Base-by-base conservation (phyloP, 2,888 invertebrate species). In the Agriopis aurantiaria region DNA sequence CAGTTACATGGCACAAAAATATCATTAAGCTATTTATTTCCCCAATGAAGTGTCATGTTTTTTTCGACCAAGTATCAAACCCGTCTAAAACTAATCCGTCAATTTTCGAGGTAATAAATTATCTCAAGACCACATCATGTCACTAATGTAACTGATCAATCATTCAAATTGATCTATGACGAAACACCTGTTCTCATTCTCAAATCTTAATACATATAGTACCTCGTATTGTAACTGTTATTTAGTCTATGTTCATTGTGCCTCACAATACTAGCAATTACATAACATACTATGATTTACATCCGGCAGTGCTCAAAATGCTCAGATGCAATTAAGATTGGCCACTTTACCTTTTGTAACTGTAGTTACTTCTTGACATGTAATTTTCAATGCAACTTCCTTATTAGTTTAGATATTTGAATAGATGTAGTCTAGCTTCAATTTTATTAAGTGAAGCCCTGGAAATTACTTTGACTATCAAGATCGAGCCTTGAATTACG, bases 101-200 rank as follows among this genome's bases (percentile, higher is more conserved):
- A 70, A 55, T 48, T 52, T 69, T 57, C 48, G 51, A 58, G 14
- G 53, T 59, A 55, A 75, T 73, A 67, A 72, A 75, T 72, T 71
- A 71, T 40, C 60, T 75, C 65, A 69, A 58, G 41, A 73, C 65
- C 68, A 69, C 67, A 72, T 69, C 68, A 73, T 68, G 73, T 68
- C 65, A 65, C 6, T 68, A 69, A 68, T 66, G 69, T 66, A 65
- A 69, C 71, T 66, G 70, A 77, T 75, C 75, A 72, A 77, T 77
- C 75, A 73, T 69, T 75, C 64, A 65, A 71, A 66, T 71, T 74
- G 74, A 74, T 75, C 65, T 66, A 72, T 74, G 57, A 68, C 57
- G 68, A 65, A 63, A 63, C 63, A 71, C 70, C 66, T 71, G 70
- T 63, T 70, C 60, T 63, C 61, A 41, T 49, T 56, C 64, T 43